Conservation (phyloP, 1,140 invertebrate genomes). For the honey bee (Apis mellifera) region DNA sequence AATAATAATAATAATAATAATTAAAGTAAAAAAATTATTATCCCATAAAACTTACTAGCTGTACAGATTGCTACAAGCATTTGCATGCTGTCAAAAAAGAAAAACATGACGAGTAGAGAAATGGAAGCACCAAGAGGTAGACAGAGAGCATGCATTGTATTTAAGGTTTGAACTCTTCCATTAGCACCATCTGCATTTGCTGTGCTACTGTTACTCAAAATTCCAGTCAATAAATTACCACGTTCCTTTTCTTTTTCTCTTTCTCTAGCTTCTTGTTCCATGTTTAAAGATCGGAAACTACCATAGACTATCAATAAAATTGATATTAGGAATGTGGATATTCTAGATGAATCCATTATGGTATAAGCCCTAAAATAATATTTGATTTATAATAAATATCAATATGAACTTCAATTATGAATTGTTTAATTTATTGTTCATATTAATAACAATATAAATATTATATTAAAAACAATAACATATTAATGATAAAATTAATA, state of each 20-base stretch:
- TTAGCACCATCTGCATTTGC: conserved; percentile 70
- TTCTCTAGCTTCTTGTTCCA: conserved; percentile 95
- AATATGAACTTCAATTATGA: not conserved
- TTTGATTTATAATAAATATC: not conserved
- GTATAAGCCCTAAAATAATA: conserved; percentile 90
- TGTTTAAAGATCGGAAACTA: conserved; percentile 95
- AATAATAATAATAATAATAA: not conserved
- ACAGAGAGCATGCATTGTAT: conserved; percentile 98
- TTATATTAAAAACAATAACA: not conserved
- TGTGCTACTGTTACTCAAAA: conserved; percentile 70
- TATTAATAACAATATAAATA: not conserved
- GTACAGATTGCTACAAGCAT: conserved; percentile 98
- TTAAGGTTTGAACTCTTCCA: conserved; percentile 94
- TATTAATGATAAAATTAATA: not conserved
- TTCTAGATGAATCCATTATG: conserved; percentile 97
- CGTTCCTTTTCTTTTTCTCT: conserved; percentile 90
- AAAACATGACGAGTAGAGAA: conserved; percentile 98
- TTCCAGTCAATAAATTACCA: conserved; percentile 82
- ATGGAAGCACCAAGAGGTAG: conserved; percentile 97
- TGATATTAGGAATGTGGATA: conserved; percentile 98
- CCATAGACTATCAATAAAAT: conserved; percentile 99
- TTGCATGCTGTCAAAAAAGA: conserved; percentile 99
- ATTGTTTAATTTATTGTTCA: not conserved
- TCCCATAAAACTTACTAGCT: conserved; percentile 88
- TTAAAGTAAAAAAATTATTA: not conserved